Evolutionary conservation across 2,888 invertebrate species (phyloP).

Genomic region (Julus scandinavius): DNA sequence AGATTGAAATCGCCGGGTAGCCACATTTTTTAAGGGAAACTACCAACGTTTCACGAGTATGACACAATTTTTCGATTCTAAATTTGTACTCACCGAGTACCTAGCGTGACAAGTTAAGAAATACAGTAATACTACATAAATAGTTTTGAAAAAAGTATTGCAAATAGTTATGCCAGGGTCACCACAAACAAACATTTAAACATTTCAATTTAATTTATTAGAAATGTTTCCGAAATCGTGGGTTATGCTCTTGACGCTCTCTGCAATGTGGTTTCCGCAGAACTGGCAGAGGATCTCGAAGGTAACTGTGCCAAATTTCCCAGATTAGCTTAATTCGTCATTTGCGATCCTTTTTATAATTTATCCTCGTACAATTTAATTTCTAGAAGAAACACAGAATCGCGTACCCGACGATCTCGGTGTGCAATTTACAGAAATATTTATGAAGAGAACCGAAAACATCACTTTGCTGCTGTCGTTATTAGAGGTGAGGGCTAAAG

Average conservation of each 20-base stretch:
- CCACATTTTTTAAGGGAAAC: too few relatives aligned
- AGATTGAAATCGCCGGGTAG: too few relatives aligned
- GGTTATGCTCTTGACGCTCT: constrained; percentile 92
- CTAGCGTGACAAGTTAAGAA: too few relatives aligned
- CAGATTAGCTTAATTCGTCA: neutral
- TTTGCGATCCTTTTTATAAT: neutral
- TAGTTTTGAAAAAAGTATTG: too few relatives aligned
- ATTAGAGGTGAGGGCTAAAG: constrained; percentile 68
- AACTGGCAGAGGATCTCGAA: constrained; percentile 81
- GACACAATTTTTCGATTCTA: too few relatives aligned
- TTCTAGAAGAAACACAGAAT: constrained; percentile 25
- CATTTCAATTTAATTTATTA: constrained; percentile 58
- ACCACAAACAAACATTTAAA: too few relatives aligned
- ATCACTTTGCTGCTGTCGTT: constrained; percentile 83
- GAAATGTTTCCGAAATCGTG: constrained; percentile 89
- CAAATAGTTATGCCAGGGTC: too few relatives aligned
- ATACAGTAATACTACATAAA: too few relatives aligned
- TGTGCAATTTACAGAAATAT: constrained; percentile 96
- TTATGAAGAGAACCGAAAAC: constrained; percentile 88
- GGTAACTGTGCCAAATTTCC: constrained; percentile 64
- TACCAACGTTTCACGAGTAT: too few relatives aligned
- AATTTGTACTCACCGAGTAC: too few relatives aligned
- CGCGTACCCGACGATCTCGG: constrained; percentile 69
- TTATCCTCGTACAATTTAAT: neutral
- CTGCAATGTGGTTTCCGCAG: constrained; percentile 86